Evolutionary conservation across 2,888 invertebrate genomes (phyloP).

Genomic region (Polydrusus pterygomalis): DNA sequence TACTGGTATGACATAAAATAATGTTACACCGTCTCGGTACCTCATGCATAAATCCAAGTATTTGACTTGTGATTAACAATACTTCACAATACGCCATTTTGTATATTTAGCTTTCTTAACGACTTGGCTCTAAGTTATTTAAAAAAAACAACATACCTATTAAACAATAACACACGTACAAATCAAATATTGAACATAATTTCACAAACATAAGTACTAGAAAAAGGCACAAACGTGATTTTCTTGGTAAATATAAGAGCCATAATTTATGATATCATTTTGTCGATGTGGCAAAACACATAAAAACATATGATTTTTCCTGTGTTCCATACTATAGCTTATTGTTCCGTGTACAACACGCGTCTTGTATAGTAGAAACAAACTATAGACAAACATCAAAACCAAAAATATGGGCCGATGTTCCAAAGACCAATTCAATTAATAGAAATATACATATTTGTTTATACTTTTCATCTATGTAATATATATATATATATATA

Average conservation of each 20-base stretch:
- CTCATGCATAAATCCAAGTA: not conserved
- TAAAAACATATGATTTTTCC: no score
- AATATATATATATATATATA: not conserved
- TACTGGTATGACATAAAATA: no score
- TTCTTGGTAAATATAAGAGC: constrained; percentile 32
- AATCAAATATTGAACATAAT: constrained; percentile 30
- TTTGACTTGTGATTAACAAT: not conserved
- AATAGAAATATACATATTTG: constrained; percentile 7
- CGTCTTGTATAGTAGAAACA: no score
- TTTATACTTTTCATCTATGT: not conserved
- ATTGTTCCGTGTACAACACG: no score
- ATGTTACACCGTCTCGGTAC: not conserved
- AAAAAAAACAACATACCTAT: constrained; percentile 21
- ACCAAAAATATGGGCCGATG: no score
- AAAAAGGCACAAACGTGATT: constrained; percentile 29
- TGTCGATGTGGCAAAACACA: not conserved
- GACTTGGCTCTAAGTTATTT: constrained; percentile 1
- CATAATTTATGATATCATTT: constrained; percentile 3
- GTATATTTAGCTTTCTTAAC: constrained; percentile 11
- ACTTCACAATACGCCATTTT: not conserved
- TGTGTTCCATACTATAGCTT: no score
- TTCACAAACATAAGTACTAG: constrained; percentile 21
- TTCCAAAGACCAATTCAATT: no score
- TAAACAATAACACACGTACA: constrained; percentile 28
- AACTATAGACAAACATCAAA: no score